phyloP scores from a whole-genome alignment of 1,140 invertebrate species.

The Drosophila mayri region DNA sequence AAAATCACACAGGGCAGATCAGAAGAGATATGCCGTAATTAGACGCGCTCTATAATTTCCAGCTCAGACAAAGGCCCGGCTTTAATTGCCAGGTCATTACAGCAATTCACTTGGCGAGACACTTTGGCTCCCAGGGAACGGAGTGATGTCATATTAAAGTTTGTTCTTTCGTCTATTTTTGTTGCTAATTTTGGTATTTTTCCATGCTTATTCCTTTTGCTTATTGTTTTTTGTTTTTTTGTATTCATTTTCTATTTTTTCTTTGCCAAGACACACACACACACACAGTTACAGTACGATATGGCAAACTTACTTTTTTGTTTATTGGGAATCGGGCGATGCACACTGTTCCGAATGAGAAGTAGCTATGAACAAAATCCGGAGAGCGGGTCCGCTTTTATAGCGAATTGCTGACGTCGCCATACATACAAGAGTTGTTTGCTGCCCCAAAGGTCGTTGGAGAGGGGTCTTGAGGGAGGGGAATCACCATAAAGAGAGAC shows the following conservation, averaged over 20 bases:
- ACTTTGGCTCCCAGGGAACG: slow-evolving; percentile 4
- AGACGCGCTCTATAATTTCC: slow-evolving; percentile 53
- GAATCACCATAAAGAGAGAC: slow-evolving; percentile 48
- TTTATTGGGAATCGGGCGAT: slow-evolving; percentile 43
- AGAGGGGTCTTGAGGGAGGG: slow-evolving; percentile 4
- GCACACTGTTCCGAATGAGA: slow-evolving; percentile 70
- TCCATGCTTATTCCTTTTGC: slow-evolving; percentile 9
- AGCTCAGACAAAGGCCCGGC: slow-evolving; percentile 23
- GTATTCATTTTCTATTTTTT: background rate
- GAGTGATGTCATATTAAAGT: slow-evolving; percentile 33
- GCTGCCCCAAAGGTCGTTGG: background rate
- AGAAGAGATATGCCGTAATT: slow-evolving; percentile 38
- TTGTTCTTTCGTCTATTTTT: slow-evolving; percentile 1
- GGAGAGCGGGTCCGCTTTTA: slow-evolving; percentile 57
- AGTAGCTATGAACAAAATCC: slow-evolving; percentile 48
- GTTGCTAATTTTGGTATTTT: slow-evolving; percentile 23
- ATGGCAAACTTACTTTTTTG: slow-evolving; percentile 58
- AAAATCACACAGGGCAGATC: slow-evolving; percentile 24
- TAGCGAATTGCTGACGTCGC: slow-evolving; percentile 37
- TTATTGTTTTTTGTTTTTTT: slow-evolving; percentile 14
- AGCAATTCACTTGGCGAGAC: slow-evolving; percentile 32
- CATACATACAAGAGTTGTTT: slow-evolving; percentile 44
- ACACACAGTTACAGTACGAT: slow-evolving; percentile 10
- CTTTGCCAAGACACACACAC: slow-evolving; percentile 7
- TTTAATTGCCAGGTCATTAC: slow-evolving; percentile 43